These are phyloP conservation scores for Motacilla alba DNA, from an alignment of 2,113 vertebrate genomes.

Conservation along the genomic window DNA sequence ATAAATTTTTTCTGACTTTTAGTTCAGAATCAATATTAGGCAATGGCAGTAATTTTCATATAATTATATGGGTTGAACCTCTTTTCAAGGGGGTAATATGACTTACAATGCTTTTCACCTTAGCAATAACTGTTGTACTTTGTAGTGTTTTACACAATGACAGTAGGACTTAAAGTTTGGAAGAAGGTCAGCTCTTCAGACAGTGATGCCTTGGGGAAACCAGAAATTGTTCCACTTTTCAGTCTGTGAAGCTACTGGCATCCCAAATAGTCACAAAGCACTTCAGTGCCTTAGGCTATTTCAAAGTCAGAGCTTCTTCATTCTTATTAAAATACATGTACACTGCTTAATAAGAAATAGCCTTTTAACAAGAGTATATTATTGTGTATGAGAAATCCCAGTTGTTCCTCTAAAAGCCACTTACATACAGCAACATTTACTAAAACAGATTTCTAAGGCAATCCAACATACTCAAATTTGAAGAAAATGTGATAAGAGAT, in stretches of 20 bases:
- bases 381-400: neutral
- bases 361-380: neutral
- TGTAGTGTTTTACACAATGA: neutral
- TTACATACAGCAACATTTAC: neutral
- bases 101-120: neutral
- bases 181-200: neutral
- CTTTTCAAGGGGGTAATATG: neutral
- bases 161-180: neutral
- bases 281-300: slow-evolving; percentile 38
- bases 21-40: neutral
- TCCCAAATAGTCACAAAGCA: neutral
- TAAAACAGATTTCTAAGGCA: neutral
- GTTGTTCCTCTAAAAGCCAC: neutral
- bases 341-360: slow-evolving; percentile 16
- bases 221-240: neutral
- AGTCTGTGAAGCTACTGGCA: neutral
- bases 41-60: neutral
- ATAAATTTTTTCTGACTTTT: neutral
- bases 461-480: neutral
- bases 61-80: neutral
- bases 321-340: slow-evolving; percentile 25
- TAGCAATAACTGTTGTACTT: neutral
- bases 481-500: neutral
- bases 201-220: neutral
- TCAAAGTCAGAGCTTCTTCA: neutral